Conservation (phyloP, 2,113 vertebrate species). For the Pseudopodoces humilis region DNA sequence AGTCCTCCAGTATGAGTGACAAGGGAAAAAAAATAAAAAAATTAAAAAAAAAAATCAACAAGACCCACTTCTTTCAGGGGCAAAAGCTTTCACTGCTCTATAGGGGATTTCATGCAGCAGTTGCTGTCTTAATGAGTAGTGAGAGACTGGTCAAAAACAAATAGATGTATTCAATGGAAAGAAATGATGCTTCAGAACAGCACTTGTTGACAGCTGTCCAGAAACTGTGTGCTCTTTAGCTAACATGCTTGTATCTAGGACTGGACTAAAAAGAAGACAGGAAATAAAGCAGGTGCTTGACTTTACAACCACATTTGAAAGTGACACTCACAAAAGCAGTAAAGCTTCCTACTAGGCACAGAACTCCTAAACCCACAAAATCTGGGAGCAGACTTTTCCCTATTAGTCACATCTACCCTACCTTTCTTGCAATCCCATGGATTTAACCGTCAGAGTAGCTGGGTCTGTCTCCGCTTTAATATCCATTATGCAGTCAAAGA, state of each 20-base stretch:
- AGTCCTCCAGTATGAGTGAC: neutral
- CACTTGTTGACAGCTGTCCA: neutral
- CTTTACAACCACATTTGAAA: neutral
- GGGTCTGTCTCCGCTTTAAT: slow-evolving; percentile 86
- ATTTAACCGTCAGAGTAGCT: slow-evolving; percentile 87
- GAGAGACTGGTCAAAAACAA: slow-evolving; percentile 14
- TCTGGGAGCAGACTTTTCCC: neutral
- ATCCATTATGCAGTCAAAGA: slow-evolving; percentile 89
- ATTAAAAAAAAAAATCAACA: neutral
- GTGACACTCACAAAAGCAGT: neutral
- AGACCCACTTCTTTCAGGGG: neutral
- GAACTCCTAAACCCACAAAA: neutral
- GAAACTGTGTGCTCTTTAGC: neutral
- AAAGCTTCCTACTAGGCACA: neutral
- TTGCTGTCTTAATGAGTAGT: neutral
- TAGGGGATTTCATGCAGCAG: neutral
- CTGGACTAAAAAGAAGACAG: neutral
- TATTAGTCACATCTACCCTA: slow-evolving; percentile 49
- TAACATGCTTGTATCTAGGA: neutral
- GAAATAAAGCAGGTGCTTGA: neutral
- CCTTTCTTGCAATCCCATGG: slow-evolving; percentile 96
- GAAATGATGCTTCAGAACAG: neutral
- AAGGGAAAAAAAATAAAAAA: too few relatives aligned
- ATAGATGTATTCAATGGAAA: neutral
- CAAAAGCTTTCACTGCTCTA: neutral